Percentiles rank a stretch among this genome's conserved stretches.
Conservation (phyloP, 2,888 invertebrate genomes). For the Archaeoteleia sp. region DNA sequence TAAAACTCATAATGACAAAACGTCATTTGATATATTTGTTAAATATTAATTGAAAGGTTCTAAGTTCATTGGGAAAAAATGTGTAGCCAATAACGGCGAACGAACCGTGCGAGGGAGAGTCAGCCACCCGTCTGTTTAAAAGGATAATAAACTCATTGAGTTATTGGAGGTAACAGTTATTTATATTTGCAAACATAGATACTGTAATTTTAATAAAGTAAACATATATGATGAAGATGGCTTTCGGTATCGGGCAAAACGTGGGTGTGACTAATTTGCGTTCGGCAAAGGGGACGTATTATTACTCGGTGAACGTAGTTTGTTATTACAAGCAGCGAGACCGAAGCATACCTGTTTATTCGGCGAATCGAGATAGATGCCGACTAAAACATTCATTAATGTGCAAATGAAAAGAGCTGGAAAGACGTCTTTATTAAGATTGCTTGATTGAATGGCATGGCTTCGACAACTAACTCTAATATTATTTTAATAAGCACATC, state of each 20-base stretch:
- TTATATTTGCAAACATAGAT: slow-evolving; percentile 20
- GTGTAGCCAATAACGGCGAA: too few species aligned
- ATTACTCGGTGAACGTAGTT: slow-evolving; percentile 55
- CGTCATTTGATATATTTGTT: too few species aligned
- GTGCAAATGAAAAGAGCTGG: slow-evolving; percentile 64
- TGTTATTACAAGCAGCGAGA: slow-evolving; percentile 56
- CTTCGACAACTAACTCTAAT: slow-evolving; percentile 17
- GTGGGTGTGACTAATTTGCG: slow-evolving; percentile 60
- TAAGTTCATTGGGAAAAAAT: too few species aligned
- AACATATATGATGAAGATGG: slow-evolving; percentile 5
- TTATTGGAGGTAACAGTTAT: slow-evolving; percentile 29
- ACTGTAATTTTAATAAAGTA: slow-evolving; percentile 11
- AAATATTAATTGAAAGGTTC: too few species aligned
- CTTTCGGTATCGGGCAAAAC: slow-evolving; percentile 22
- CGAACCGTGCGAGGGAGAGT: too few species aligned
- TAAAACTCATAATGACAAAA: too few species aligned
- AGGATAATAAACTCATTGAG: slow-evolving; percentile 21
- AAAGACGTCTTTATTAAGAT: slow-evolving; percentile 53
- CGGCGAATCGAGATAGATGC: slow-evolving; percentile 37
- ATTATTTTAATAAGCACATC: slow-evolving; percentile 28
- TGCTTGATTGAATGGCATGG: slow-evolving; percentile 12
- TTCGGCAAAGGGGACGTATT: slow-evolving; percentile 53
- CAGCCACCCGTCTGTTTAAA: slow-evolving; percentile 28
- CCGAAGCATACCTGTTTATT: slow-evolving; percentile 54
- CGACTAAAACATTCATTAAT: slow-evolving; percentile 62